A percentile compares a stretch with the other conserved stretches of the same genome.
phyloP scores from a whole-genome alignment of 1,140 invertebrate genomes.

The Drosophila pectinifera region DNA sequence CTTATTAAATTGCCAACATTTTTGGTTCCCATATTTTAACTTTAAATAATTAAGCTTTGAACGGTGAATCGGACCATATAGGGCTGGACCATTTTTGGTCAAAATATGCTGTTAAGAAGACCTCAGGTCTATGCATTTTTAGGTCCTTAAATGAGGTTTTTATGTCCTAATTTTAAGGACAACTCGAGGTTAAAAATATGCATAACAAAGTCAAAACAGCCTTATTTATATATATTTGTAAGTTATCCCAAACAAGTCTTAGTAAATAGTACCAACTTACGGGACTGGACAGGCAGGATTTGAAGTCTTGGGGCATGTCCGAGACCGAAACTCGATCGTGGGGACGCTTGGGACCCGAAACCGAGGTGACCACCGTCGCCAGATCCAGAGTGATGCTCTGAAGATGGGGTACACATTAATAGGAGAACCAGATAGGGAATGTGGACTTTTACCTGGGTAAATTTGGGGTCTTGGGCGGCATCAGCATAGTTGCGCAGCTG shows the following conservation, averaged over 20 bases:
- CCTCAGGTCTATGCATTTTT: too few relatives aligned
- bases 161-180: too few relatives aligned
- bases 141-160: too few relatives aligned
- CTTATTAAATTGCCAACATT: too few relatives aligned
- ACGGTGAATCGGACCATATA: too few relatives aligned
- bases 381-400: constrained; percentile 95
- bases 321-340: constrained; percentile 97
- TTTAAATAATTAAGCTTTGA: too few relatives aligned
- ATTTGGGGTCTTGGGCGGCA: constrained; percentile 92
- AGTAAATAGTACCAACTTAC: constrained; percentile 85
- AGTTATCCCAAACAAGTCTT: not conserved
- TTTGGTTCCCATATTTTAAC: too few relatives aligned
- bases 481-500: constrained; percentile 95
- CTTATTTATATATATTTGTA: not conserved
- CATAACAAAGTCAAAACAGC: too few relatives aligned
- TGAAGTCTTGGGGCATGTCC: constrained; percentile 96
- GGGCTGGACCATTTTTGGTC: too few relatives aligned
- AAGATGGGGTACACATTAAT: not conserved
- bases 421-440: too few relatives aligned
- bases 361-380: constrained; percentile 94
- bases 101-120: too few relatives aligned
- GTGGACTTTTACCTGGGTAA: constrained; percentile 88
- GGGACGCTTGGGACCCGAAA: constrained; percentile 98
- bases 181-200: too few relatives aligned
- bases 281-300: constrained; percentile 94